Conservation (phyloP, 1,140 invertebrate genomes). For the Temnothorax longispinosus region DNA sequence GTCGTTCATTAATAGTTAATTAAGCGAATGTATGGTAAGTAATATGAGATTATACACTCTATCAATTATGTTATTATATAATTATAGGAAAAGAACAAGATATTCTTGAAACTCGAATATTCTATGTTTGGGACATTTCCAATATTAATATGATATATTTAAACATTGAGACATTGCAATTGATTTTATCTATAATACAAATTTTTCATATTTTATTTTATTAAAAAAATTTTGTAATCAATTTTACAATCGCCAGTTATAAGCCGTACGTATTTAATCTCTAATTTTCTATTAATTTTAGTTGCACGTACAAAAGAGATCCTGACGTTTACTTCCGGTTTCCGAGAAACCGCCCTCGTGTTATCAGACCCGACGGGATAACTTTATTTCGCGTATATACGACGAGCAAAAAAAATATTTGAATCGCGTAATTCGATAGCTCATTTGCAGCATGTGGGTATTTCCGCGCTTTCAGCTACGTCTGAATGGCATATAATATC, state of each 20-base stretch:
- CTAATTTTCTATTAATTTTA: not conserved
- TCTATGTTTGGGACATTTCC: not conserved
- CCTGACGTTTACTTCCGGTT: not conserved
- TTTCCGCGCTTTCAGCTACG: slow-evolving; percentile 65
- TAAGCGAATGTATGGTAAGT: not conserved
- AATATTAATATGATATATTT: not conserved
- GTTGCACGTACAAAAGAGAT: not conserved
- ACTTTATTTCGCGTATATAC: slow-evolving; percentile 1
- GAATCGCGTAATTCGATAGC: slow-evolving; percentile 63
- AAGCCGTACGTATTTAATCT: not conserved
- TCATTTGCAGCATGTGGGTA: slow-evolving; percentile 68
- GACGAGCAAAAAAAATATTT: slow-evolving; percentile 53
- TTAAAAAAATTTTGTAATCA: not conserved
- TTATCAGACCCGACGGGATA: not conserved
- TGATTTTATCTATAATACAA: not conserved
- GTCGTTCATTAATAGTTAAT: not conserved
- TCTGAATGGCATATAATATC: slow-evolving; percentile 72
- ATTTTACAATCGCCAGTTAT: not conserved
- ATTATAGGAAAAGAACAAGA: not conserved
- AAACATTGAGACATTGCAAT: not conserved
- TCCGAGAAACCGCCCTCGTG: not conserved
- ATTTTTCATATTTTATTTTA: not conserved
- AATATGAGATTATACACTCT: not conserved
- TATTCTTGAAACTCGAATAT: not conserved
- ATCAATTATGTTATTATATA: not conserved